Base-by-base conservation (phyloP, 2,888 invertebrate species). In the Latrodectus elegans region DNA sequence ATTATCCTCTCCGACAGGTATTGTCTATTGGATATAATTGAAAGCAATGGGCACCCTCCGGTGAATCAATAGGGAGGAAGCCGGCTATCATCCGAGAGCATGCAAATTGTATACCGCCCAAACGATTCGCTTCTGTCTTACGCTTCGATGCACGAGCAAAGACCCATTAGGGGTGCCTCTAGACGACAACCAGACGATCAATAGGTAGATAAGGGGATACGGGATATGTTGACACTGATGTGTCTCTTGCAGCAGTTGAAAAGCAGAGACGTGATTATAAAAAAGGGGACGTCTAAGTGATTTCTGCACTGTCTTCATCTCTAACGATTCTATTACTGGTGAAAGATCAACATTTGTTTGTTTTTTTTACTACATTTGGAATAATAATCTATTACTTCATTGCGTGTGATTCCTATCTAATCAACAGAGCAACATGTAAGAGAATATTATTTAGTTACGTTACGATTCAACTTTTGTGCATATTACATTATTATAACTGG, bases 91-190 rank as follows among this genome's bases (percentile, higher is more conserved):
- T 60, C 60, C 10, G 60, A 6, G 12, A n/a, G 60, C 60, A 60
- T 60, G 60, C 12, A 60, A 60, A 60, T 60, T 15, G 60, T n/a
- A 60, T n/a, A n/a, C 60, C 60, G 60, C 60, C 60, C 60, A 60
- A 60, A 22, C 53, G 15, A 51, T 38, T 53, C 53, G 49, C 71
- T 79, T 60, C 71, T 65, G 65, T 64, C 71, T 60, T 72, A 60
- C 73, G 81, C 64, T 80, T 71, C 71, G 60, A 11, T 72, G 80
- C 81, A 15, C 73, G 38, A 72, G 81, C 74, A 81, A 81, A 81
- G 73, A 74, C 53, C 9, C 26, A 38, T 74, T 55, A n/a, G 55
- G 26, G 26, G 14, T 78, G 78, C 53, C 55, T 78, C 52, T 17
- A 26, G 53, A 68, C 70, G 55, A 60, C 60, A 60, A 60, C 60